phyloP scores from a whole-genome alignment of 2,797 vertebrate species.

The Esox masquinongy region DNA sequence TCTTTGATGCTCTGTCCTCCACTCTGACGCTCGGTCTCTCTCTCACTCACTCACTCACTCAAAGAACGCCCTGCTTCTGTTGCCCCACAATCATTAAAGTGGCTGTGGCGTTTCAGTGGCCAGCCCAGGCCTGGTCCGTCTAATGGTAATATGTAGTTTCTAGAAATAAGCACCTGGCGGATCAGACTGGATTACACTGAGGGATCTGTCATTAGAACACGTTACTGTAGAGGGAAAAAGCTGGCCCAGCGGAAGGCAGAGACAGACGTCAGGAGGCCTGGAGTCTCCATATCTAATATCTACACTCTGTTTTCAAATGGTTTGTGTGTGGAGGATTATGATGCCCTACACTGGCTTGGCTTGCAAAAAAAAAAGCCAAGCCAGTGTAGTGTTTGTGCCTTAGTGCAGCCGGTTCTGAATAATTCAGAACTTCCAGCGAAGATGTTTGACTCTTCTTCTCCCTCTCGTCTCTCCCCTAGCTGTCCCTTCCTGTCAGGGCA shows the following conservation, averaged over 20 bases:
- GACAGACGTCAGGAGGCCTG: background rate
- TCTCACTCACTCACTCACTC: too few species aligned
- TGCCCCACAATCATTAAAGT: slow-evolving; percentile 24
- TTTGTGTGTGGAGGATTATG: background rate
- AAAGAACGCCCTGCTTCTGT: too few species aligned
- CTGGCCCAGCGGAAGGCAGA: background rate
- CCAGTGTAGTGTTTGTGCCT: background rate
- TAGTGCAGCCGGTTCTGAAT: background rate
- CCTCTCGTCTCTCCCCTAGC: slow-evolving; percentile 65
- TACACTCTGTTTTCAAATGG: slow-evolving; percentile 30
- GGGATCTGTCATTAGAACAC: slow-evolving; percentile 45
- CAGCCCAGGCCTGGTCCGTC: slow-evolving; percentile 23
- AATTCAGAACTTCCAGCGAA: background rate
- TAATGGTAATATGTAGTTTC: slow-evolving; percentile 53
- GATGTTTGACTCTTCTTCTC: slow-evolving; percentile 2
- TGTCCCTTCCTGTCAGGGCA: slow-evolving; percentile 86
- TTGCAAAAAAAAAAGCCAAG: too few species aligned
- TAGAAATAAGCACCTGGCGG: slow-evolving; percentile 47
- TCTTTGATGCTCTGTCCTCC: too few species aligned
- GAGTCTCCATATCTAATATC: slow-evolving; percentile 11
- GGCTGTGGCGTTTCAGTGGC: slow-evolving; percentile 1
- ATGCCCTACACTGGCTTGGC: background rate
- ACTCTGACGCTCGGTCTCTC: too few species aligned
- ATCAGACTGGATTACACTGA: background rate
- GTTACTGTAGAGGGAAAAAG: slow-evolving; percentile 41